Base-by-base conservation (phyloP, 1,140 invertebrate genomes). In the Drosophila cardini region DNA sequence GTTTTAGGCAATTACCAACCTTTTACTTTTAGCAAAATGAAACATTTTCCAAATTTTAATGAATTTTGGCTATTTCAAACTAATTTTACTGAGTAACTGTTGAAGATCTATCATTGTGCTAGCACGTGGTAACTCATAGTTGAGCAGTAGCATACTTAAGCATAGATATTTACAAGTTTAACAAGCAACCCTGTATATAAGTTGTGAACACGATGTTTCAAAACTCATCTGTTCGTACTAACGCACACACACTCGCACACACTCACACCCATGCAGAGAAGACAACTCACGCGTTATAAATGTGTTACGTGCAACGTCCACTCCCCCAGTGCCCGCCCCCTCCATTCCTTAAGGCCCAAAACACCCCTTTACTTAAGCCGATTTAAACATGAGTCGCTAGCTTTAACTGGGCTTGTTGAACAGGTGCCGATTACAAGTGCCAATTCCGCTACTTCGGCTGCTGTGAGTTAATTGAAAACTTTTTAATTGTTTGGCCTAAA, bases 341-440 rank as follows among this genome's bases (percentile, higher is more conserved):
- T 8, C 10, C 58, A 9, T 5, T n/a, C 16, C 36, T 50, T 4
- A 13, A 5, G 13, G 26, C 16, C 34, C 15, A 30, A 30, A 62
- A 46, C 10, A 2, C 36, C n/a, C 36, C 32, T 13, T 26, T 13
- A 26, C 74, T 60, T 78, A 67, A 65, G 68, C 83, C 76, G 71
- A 79, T 87, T 86, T 86, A 63, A 76, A 70, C 64, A 73, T 64
- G 63, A 68, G 57, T 46, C 62, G 53, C 64, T 53, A 62, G 73
- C 64, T 72, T 79, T 75, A 71, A 63, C 72, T 84, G 76, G 73
- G 84, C 77, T 84, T 89, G 84, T 90, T 89, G 80, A 84, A 89
- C 84, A 89, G 84, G 84, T 89, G 84, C 84, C 80, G 84, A 89
- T 89, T 87, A 89, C 80, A 89, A 89, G 77, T 80, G 84, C 77